Conservation (phyloP, 2,797 vertebrate genomes). For the Silurus aristotelis region DNA sequence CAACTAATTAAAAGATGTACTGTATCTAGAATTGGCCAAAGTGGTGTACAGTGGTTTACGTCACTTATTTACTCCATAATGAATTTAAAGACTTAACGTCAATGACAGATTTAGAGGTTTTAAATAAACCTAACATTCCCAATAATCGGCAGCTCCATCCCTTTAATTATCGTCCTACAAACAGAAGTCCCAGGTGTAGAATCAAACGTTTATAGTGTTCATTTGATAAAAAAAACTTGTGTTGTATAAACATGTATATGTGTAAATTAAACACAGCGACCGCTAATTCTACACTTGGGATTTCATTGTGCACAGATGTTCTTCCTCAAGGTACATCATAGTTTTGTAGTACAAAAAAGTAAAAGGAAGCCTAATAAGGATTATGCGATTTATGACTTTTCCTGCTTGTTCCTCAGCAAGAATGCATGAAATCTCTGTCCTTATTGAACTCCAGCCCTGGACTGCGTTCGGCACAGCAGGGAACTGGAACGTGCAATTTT, state of each 20-base stretch:
- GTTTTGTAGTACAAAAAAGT: neutral
- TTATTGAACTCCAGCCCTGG: neutral
- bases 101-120: neutral
- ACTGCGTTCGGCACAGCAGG: neutral
- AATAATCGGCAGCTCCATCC: neutral
- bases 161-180: neutral
- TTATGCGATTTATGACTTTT: slow-evolving; percentile 11
- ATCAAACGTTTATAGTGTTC: neutral
- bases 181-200: neutral
- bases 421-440: slow-evolving; percentile 11
- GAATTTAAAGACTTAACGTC: neutral
- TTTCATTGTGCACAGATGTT: neutral
- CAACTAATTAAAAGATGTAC: neutral
- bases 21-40: too few relatives aligned
- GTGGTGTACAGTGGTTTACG: too few relatives aligned
- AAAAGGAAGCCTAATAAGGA: slow-evolving; percentile 8
- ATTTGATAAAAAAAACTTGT: neutral
- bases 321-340: neutral
- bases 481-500: neutral
- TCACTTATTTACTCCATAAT: neutral
- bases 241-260: slow-evolving; percentile 1
- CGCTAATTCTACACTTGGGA: slow-evolving; percentile 13
- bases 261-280: slow-evolving; percentile 10
- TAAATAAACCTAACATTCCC: neutral
- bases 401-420: slow-evolving; percentile 46